phyloP scores from a whole-genome alignment of 2,888 invertebrate genomes.

The Nomada goodeniana region DNA sequence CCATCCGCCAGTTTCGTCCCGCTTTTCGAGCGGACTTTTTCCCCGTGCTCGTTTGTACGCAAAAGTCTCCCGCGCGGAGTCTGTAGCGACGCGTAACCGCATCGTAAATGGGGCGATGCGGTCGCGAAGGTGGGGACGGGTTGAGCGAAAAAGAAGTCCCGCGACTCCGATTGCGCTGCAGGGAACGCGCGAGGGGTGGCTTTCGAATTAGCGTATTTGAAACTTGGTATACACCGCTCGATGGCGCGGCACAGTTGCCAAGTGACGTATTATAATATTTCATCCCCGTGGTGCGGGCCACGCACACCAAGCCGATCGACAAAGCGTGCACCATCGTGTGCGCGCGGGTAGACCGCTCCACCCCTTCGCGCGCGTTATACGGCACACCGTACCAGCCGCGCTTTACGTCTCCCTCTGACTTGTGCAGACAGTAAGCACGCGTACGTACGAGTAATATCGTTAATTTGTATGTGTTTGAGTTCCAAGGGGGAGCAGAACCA shows the following conservation, averaged over 20 bases:
- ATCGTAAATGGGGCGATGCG: conserved; percentile 13
- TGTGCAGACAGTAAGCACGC: conserved; percentile 67
- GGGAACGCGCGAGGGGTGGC: conserved; percentile 69
- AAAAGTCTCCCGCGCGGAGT: neutral
- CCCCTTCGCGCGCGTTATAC: conserved; percentile 69
- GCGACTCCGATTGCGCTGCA: conserved; percentile 63
- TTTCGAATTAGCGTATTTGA: conserved; percentile 80
- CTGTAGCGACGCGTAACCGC: conserved; percentile 22
- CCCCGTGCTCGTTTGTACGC: neutral
- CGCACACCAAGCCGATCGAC: conserved; percentile 37
- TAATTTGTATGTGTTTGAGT: conserved; percentile 82
- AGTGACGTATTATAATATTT: conserved; percentile 84
- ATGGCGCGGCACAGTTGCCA: conserved; percentile 83
- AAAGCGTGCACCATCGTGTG: conserved; percentile 30
- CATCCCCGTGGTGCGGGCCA: conserved; percentile 73
- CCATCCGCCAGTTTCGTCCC: neutral
- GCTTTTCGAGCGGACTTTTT: neutral
- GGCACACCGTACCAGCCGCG: conserved; percentile 62
- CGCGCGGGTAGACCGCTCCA: conserved; percentile 65
- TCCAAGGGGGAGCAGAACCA: conserved; percentile 79
- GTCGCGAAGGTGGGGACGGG: conserved; percentile 4
- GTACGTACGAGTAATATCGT: conserved; percentile 82
- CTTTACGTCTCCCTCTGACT: conserved; percentile 74
- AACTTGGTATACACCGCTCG: conserved; percentile 78
- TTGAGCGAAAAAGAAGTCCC: conserved; percentile 66